Base-by-base conservation (phyloP, 2,113 vertebrate species). In the Tragelaphus strepsiceros region DNA sequence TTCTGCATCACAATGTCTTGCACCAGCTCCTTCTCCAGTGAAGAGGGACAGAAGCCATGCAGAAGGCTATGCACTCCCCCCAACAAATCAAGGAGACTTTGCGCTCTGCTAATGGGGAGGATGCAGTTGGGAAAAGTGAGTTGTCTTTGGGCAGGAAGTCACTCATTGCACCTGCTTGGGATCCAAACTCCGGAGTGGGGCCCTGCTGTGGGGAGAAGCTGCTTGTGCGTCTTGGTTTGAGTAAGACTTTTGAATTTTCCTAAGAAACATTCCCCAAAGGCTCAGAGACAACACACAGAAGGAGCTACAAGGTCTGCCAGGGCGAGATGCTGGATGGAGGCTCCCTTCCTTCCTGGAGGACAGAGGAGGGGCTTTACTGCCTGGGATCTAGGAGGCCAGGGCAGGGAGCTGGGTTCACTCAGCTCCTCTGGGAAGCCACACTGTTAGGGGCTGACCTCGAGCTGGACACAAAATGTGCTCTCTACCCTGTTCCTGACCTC, bases 231-330 rank as follows among this genome's bases (percentile, higher is more conserved):
- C 80, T 96, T 87, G 80, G 92, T 86, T 96, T 67, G 67, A 91
- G 93, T 89, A 91, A 97, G 97, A 88, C 26, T 90, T 88, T 64
- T 98, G 80, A 97, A 98, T 97, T 95, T 53, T 89, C 71, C 77
- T 94, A 19, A 97, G 32, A n/a, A 35, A 90, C 17, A 84, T 94
- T 96, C 91, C 77, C 77, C 91, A 59, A 82, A 87, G 71, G 91
- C 77, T 96, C 87, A 98, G 98, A 98, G 98, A 98, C 96, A 97
- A 96, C 97, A 97, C 97, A 96, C 91, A 95, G 97, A 86, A 97
- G 95, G 97, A 92, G 97, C 85, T 97, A 89, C 97, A 94, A 97
- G 98, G 98, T 96, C 95, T 97, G 98, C 88, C 95, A 91, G 96
- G 95, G 21, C 0, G 6, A 16, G 94, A 98, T 3, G 62, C 97